These are phyloP conservation scores for Acyrthosiphon pisum DNA, from an alignment of 1,140 invertebrate genomes.

Conservation along the genomic window DNA sequence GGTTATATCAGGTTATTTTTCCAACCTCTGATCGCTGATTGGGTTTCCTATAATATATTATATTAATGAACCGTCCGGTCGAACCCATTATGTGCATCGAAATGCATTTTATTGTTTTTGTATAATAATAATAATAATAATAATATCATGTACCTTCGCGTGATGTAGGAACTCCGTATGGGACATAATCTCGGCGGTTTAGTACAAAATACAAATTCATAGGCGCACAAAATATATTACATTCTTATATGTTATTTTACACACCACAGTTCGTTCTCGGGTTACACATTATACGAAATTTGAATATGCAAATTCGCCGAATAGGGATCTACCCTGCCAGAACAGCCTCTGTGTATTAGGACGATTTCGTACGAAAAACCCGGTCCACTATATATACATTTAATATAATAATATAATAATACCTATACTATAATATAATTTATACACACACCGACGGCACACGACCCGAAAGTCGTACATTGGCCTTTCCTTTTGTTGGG, in stretches of 20 bases:
- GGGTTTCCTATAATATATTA: neutral
- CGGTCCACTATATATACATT: neutral
- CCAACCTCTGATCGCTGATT: neutral
- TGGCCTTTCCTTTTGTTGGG: neutral
- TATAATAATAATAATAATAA: neutral
- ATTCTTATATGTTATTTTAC: slow-evolving; percentile 13
- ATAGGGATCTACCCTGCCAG: neutral
- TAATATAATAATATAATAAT: slow-evolving; percentile 1
- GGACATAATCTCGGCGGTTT: neutral
- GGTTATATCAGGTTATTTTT: neutral
- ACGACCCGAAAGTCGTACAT: neutral
- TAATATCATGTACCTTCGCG: neutral
- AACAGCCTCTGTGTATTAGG: neutral
- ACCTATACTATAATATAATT: neutral
- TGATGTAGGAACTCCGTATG: neutral
- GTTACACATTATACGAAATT: slow-evolving; percentile 9
- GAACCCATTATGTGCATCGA: neutral
- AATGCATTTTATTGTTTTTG: neutral
- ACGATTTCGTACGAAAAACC: slow-evolving; percentile 2
- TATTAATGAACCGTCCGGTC: neutral
- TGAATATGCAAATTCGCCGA: neutral
- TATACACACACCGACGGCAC: neutral
- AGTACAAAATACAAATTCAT: neutral
- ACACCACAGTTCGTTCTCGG: neutral
- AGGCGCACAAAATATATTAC: neutral